Base-by-base conservation (phyloP, 1,140 invertebrate species). In the Gerris buenoi region DNA sequence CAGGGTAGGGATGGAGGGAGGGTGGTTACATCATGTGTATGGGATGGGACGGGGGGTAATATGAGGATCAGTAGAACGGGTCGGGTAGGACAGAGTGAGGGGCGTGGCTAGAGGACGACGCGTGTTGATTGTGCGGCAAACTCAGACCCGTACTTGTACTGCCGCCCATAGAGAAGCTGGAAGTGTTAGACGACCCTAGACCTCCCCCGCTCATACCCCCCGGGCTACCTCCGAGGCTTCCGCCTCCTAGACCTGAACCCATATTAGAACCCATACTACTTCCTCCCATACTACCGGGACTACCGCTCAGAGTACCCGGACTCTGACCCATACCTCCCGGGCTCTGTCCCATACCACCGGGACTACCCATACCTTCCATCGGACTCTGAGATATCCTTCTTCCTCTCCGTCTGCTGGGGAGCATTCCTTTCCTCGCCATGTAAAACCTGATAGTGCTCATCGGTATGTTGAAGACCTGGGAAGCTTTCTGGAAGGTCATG, bases 391-490 rank as follows among this genome's bases (percentile, higher is more conserved):
- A 76, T 75, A 26, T 76, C 80, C 67, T 63, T 25, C 83, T 77
- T 15, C 88, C 88, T 23, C 88, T 81, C 73, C 88, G 86, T 69
- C 88, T 81, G 71, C 84, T 81, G 25, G 88, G 87, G 64, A 90
- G 74, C 67, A 89, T 89, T 3, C 88, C 88, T 75, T 89, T 89
- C 66, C 88, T 79, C 26, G 87, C 88, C 88, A 89, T 89, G 76
- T 89, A 89, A 75, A 90, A 89, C 76, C 83, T 83, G 75, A 89
- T 89, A 64, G 88, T 90, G n/a, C 87, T 89, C 69, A 89, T 89
- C 62, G 88, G 88, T 76, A 89, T 90, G 73, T 88, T 88, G 74
- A 88, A 90, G 79, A 88, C 87, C 73, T 89, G 87, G 46, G 87
- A 89, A 46, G 88, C 88, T 10, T 86, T 88, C 77, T 89, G 88